Conservation (phyloP, 2,888 invertebrate genomes). For the Meteorus cinctellus region DNA sequence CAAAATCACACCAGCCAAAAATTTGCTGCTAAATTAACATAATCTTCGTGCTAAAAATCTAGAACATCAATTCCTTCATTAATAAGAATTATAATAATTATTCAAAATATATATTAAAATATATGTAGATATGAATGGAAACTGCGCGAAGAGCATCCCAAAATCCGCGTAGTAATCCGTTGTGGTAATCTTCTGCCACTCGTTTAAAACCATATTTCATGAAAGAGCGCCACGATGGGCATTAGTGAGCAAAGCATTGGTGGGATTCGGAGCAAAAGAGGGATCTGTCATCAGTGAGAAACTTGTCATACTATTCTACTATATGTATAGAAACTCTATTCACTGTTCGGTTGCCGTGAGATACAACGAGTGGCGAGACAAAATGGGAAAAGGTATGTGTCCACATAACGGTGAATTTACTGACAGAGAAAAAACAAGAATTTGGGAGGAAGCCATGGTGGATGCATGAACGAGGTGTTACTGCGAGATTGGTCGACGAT, state of each 20-base stretch:
- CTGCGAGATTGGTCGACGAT: neutral
- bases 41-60: no score
- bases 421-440: neutral
- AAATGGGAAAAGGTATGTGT: no score
- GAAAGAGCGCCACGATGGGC: constrained; percentile 49
- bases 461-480: neutral
- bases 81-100: no score
- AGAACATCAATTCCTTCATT: no score
- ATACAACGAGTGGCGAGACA: no score
- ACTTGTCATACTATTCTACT: neutral
- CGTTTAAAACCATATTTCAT: constrained; percentile 66
- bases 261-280: constrained; percentile 47
- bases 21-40: no score
- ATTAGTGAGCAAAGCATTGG: constrained; percentile 44
- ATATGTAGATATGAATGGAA: neutral
- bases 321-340: neutral
- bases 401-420: neutral
- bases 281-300: neutral
- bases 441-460: neutral
- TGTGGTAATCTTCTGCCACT: constrained; percentile 63
- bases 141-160: constrained; percentile 40
- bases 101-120: no score
- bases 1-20: no score
- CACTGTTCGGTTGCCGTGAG: neutral
- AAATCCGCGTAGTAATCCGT: constrained; percentile 63